A percentile compares a stretch with the other conserved stretches of the same genome.
These are phyloP conservation scores for Lepidurus couesii DNA, from an alignment of 1,140 invertebrate genomes.

Conservation along the genomic window DNA sequence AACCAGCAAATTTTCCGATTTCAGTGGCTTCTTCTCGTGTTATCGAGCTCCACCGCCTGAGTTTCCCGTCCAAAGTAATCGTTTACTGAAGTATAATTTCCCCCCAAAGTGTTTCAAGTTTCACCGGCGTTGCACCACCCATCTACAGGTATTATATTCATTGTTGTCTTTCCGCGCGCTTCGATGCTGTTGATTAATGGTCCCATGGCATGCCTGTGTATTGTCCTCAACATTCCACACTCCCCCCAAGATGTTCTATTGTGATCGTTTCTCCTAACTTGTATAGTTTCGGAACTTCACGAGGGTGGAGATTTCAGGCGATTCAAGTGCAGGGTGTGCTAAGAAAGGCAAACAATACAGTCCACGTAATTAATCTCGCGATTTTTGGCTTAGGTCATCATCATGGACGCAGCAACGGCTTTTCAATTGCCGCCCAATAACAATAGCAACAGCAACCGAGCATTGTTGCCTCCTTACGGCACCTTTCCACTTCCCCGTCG, in stretches of 20 bases:
- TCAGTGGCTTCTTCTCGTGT: neutral
- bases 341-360: neutral
- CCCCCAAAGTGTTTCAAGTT: neutral
- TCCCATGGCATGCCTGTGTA: no score
- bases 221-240: no score
- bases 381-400: neutral
- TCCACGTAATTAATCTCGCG: neutral
- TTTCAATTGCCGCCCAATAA: slow-evolving; percentile 8
- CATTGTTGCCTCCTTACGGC: slow-evolving; percentile 14
- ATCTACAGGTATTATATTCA: neutral
- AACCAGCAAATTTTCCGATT: neutral
- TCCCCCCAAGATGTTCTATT: no score
- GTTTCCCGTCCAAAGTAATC: neutral
- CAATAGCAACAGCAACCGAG: neutral
- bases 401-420: neutral
- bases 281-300: no score
- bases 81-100: neutral
- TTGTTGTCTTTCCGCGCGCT: no score
- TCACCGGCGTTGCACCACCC: neutral
- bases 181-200: no score
- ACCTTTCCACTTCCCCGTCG: neutral
- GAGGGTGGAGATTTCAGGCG: no score
- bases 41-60: no score
- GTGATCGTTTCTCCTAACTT: no score
- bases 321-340: neutral